Conservation (phyloP, 2,113 vertebrate species). For the Phyllostomus discolor region DNA sequence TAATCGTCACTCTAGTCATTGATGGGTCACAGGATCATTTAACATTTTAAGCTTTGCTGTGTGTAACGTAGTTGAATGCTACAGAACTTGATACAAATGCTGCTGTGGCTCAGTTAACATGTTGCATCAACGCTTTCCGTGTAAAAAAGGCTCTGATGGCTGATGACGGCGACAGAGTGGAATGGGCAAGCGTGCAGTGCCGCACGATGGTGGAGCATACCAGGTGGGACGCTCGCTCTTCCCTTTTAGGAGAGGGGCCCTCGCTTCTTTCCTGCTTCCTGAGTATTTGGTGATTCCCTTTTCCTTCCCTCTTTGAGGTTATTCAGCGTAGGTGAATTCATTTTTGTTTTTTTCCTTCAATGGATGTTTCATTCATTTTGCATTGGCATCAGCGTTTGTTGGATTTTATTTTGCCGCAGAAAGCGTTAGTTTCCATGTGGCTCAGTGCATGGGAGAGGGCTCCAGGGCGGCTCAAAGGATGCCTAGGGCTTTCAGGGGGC, state of each 20-base stretch:
- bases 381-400: not conserved
- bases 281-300: not conserved
- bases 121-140: not conserved
- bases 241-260: not conserved
- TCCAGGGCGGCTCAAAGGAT: no score
- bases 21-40: not conserved
- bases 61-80: not conserved
- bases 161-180: not conserved
- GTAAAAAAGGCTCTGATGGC: no score
- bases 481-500: no score
- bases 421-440: no score
- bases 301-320: not conserved
- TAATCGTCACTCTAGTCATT: not conserved
- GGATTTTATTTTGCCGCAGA: no score
- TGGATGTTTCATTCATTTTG: slow-evolving; percentile 6
- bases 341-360: not conserved
- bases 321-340: not conserved
- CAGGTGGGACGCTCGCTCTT: not conserved
- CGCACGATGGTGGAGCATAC: not conserved
- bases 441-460: no score
- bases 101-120: not conserved
- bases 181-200: not conserved
- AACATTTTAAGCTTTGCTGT: not conserved
- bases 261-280: not conserved
- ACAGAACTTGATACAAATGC: not conserved